Evolutionary conservation across 2,113 vertebrate genomes (phyloP).

Genomic region (Athene noctua): DNA sequence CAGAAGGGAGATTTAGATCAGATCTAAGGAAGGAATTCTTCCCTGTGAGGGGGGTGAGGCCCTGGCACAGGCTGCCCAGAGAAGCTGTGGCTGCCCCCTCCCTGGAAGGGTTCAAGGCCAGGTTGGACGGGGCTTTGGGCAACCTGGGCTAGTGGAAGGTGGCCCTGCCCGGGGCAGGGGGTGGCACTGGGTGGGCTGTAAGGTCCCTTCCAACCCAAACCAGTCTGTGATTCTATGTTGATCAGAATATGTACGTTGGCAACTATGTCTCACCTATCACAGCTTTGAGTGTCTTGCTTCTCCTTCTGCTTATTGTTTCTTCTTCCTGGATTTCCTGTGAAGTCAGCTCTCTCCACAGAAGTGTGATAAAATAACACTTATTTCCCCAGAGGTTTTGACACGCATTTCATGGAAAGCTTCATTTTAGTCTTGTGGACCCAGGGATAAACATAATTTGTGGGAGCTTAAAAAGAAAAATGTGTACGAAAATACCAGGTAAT

Average conservation of each 20-base stretch:
- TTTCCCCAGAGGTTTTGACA: neutral
- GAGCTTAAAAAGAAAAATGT: neutral
- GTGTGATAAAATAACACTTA: neutral
- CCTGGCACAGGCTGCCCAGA: no score
- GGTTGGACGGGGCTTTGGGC: no score
- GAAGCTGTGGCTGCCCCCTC: no score
- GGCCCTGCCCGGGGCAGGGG: no score
- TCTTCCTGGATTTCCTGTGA: constrained; percentile 6
- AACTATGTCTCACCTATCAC: neutral
- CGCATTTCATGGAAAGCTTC: neutral
- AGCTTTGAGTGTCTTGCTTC: neutral
- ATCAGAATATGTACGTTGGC: neutral
- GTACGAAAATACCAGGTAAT: neutral
- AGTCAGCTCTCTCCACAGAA: neutral
- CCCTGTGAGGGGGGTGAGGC: no score
- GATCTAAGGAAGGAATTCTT: no score
- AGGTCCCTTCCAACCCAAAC: no score
- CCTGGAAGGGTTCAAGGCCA: no score
- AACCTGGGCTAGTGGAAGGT: no score
- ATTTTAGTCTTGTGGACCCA: neutral
- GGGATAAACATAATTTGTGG: neutral
- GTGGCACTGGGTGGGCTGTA: no score
- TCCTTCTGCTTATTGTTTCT: constrained; percentile 20
- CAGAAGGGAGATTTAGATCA: no score
- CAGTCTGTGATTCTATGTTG: neutral